Base-by-base conservation (phyloP, 1,140 invertebrate species). In the Apis dorsata region DNA sequence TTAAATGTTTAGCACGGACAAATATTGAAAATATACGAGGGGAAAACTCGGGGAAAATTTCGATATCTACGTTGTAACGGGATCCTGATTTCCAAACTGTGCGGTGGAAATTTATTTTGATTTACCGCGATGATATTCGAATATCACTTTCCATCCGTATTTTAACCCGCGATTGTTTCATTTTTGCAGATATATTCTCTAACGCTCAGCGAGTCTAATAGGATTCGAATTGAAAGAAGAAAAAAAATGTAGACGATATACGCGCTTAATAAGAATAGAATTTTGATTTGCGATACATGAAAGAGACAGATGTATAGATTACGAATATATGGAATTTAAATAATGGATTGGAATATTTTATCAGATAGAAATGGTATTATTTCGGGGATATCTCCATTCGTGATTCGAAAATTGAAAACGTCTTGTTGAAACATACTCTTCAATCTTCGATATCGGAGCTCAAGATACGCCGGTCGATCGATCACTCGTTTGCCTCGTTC, bases 381-480 rank as follows among this genome's bases (percentile, higher is more conserved):
- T 44, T 44, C 34, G 34, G 5, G 34, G 5, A 44, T 44, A 44
- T 44, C 34, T 7, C 34, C 4, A 44, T 44, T 34, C 34, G 34
- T 34, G 34, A 34, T 34, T 44, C 34, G 5, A 44, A 44, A 44
- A 75, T 49, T 28, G 72, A 71, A 51, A 75, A 59, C 79, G 71
- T 17, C 62, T 81, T n/a, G 79, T 81, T 81, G 68, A 81, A 63
- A 62, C 44, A 21, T 24, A 59, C 81, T 78, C 53, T 63, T 34
- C 59, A 49, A 71, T 62, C 66, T 68, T 57, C 72, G 53, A 55
- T 59, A 75, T 87, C 84, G 84, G 28, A 70, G 84, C 24, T 55
- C 51, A 78, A 83, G 69, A 86, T 88, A 86, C 81, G 70, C 82
- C 82, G 79, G 82, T 90, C 77, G 84, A 91, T 91, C 87, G 86